phyloP scores from a whole-genome alignment of 2,888 invertebrate species.

The Zeuzera pyrina region DNA sequence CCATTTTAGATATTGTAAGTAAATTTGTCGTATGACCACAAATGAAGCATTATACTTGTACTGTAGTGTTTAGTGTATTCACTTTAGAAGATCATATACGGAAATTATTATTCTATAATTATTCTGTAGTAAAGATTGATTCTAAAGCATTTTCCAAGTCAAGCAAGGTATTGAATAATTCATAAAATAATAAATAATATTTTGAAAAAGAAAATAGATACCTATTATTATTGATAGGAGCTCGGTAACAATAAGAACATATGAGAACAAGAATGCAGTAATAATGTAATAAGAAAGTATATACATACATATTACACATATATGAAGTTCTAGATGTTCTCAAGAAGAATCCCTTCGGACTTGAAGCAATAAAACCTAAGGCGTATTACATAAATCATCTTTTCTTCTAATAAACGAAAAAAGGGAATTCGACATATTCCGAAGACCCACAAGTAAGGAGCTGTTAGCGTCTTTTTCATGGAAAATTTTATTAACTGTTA shows the following conservation, averaged over 20 bases:
- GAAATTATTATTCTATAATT: no score
- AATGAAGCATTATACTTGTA: no score
- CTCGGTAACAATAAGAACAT: no score
- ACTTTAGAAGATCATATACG: no score
- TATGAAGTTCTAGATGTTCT: conserved; percentile 17
- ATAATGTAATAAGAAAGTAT: conserved; percentile 1
- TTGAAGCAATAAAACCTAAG: conserved; percentile 55
- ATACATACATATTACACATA: conserved; percentile 1
- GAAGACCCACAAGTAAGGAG: background rate
- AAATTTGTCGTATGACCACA: background rate
- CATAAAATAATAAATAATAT: no score
- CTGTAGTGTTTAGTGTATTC: no score
- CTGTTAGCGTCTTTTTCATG: background rate
- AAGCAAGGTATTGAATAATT: no score
- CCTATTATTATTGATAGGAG: no score
- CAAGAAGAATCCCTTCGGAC: conserved; percentile 31
- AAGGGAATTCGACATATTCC: conserved; percentile 43
- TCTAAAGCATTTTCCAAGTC: no score
- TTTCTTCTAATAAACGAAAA: conserved; percentile 52
- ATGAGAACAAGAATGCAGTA: no score
- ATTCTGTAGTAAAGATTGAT: no score
- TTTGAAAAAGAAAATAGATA: no score
- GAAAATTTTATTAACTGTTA: conserved; percentile 2
- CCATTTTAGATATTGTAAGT: background rate
- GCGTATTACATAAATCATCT: conserved; percentile 63